Evolutionary conservation across 2,888 invertebrate species (phyloP).

Genomic region (Priocnemis perturbator): DNA sequence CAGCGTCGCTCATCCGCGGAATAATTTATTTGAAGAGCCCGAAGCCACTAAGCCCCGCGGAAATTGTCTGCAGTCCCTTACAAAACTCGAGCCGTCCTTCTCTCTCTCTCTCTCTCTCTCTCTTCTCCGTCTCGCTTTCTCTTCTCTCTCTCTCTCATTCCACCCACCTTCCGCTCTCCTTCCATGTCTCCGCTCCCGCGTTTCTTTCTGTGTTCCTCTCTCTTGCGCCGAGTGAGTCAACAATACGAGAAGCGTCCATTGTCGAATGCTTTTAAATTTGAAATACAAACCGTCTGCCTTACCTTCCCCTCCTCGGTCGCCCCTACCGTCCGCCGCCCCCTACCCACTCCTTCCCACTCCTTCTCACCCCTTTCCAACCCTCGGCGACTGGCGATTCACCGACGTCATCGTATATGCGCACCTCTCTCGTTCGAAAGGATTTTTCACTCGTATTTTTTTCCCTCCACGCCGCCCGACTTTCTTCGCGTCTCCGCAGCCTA

Average conservation of each 20-base stretch:
- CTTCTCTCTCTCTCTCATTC: conserved; percentile 25
- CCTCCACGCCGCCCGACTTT: conserved; percentile 13
- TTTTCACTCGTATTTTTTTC: conserved; percentile 40
- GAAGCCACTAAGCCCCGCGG: conserved; percentile 68
- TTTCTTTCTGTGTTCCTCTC: conserved; percentile 33
- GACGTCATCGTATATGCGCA: conserved; percentile 47
- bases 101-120: conserved; percentile 37
- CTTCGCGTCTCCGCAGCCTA: conserved; percentile 1
- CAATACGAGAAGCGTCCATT: conserved; percentile 72
- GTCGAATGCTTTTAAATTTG: conserved; percentile 74
- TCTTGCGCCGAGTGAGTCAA: conserved; percentile 63
- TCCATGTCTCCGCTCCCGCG: conserved; percentile 31
- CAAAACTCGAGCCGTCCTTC: conserved; percentile 61
- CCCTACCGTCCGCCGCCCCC: conserved; percentile 26
- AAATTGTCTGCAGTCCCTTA: conserved; percentile 71
- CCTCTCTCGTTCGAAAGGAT: conserved; percentile 33
- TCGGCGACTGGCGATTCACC: conserved; percentile 34
- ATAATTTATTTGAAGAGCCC: conserved; percentile 68
- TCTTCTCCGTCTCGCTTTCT: conserved; percentile 14
- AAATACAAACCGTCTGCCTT: conserved; percentile 72
- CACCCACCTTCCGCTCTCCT: conserved; percentile 27
- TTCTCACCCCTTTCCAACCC: conserved; percentile 21
- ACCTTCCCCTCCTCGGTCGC: conserved; percentile 33
- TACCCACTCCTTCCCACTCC: conserved; percentile 22
- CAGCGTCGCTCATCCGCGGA: conserved; percentile 65